A percentile compares a stretch with the other conserved stretches of the same genome.
phyloP scores from a whole-genome alignment of 2,113 vertebrate genomes.

The Prietella phreatophila region DNA sequence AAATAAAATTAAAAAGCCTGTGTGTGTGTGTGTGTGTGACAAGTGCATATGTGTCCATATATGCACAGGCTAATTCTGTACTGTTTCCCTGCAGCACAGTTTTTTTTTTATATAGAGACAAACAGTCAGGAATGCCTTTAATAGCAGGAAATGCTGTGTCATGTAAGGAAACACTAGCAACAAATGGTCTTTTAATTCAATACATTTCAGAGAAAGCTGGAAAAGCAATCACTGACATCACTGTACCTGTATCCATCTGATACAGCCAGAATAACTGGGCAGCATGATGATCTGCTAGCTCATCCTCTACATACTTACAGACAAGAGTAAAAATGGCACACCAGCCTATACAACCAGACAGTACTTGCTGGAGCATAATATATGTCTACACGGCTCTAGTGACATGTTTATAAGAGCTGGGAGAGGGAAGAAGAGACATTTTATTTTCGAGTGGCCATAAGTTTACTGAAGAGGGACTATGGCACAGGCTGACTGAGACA shows the following conservation, averaged over 20 bases:
- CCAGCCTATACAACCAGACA: background rate
- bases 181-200: background rate
- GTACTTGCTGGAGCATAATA: background rate
- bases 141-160: background rate
- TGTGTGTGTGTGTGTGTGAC: background rate
- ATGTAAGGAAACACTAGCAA: background rate
- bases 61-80: background rate
- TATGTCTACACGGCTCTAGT: background rate
- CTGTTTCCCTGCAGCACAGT: background rate
- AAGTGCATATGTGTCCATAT: background rate
- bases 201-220: background rate
- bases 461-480: background rate
- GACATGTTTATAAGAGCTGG: background rate
- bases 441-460: background rate
- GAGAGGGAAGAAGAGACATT: background rate
- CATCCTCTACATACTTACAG: background rate
- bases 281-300: background rate
- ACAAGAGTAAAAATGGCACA: constrained; percentile 1
- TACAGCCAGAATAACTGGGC: background rate
- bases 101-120: background rate
- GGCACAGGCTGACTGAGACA: background rate
- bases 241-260: background rate
- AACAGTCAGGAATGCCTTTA: background rate
- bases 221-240: background rate
- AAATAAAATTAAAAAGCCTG: background rate